Evolutionary conservation across 2,888 invertebrate genomes (phyloP), one percentile per base, ranked within the genome.

Genomic region (Arctia plantaginis): DNA sequence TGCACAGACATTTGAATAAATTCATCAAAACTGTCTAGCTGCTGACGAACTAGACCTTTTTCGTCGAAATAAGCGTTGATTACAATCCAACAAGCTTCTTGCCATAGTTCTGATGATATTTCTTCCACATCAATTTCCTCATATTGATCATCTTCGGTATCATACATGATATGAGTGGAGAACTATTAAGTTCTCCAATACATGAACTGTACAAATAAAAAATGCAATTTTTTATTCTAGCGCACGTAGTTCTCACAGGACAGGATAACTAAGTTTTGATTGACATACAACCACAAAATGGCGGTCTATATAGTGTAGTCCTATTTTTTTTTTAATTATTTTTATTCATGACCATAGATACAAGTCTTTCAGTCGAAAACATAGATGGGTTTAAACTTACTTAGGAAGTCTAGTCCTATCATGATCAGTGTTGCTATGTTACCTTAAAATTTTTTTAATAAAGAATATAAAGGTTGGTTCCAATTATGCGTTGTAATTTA

Each of bases 1-100:
- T 99, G 99, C 13, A 99, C 99, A 15, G 99, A 99, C 99, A 99
- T 99, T 93, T 99, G 99, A 91, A 99, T 99, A 90, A 99, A 99
- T 96, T 99, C 99, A 96, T 99, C 99, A 90, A 99, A 99, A 89
- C 99, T 99, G 92, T 99, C 99, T 84, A 99, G 96, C 91, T 99
- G 99, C 92, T 99, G 99, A 71, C 99, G 97, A 66, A 99, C 99
- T 81, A 99, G 96, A 92, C 99, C 99, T 94, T 99, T 99, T 92
- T 99, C 99, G 91, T 99, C 99, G 91, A 99, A 99, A 94, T 99
- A 99, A 0, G 99, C 99, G 91, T 99, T 99, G 90, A 99, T 99
- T 78, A 99, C 99, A 90, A 99, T 99, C 99, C 99, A 99, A 90
- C 99, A 99, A 66, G 99, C 99, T 96, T 99, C 99, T 94, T 99